Percentiles rank a stretch among this genome's conserved stretches.
Conservation (phyloP, 2,888 invertebrate genomes). For the Lymantria monacha region DNA sequence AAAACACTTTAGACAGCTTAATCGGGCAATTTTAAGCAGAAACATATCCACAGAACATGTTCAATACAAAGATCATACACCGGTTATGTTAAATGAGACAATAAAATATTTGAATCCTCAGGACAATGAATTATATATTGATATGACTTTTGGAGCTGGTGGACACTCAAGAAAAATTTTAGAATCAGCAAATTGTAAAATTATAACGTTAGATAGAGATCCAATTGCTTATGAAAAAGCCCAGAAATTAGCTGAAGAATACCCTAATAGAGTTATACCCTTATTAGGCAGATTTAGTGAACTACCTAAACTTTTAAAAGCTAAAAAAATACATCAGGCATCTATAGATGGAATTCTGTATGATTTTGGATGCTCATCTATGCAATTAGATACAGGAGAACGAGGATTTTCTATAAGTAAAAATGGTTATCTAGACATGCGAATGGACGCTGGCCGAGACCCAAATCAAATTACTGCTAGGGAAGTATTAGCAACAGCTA, state of each 20-base stretch:
- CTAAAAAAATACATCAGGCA: slow-evolving; percentile 81
- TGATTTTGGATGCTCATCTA: slow-evolving; percentile 97
- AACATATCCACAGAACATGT: slow-evolving; percentile 43
- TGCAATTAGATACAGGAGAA: slow-evolving; percentile 92
- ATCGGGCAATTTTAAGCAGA: slow-evolving; percentile 28
- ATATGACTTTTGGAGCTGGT: slow-evolving; percentile 98
- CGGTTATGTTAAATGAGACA: slow-evolving; percentile 89
- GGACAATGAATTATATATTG: slow-evolving; percentile 86
- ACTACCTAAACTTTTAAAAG: slow-evolving; percentile 85
- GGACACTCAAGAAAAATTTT: slow-evolving; percentile 92
- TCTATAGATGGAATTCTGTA: slow-evolving; percentile 94
- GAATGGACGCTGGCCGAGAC: slow-evolving; percentile 92
- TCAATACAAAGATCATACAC: slow-evolving; percentile 82
- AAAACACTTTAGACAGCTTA: slow-evolving; percentile 31
- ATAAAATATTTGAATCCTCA: slow-evolving; percentile 85
- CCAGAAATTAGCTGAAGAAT: slow-evolving; percentile 83
- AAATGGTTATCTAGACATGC: slow-evolving; percentile 96
- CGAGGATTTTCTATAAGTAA: slow-evolving; percentile 93
- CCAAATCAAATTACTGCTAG: slow-evolving; percentile 90
- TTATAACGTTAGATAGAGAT: slow-evolving; percentile 94
- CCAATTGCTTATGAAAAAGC: slow-evolving; percentile 89
- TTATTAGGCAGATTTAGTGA: slow-evolving; percentile 94
- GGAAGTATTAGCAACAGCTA: slow-evolving; percentile 90
- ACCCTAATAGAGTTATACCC: slow-evolving; percentile 88
- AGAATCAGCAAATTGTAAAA: slow-evolving; percentile 83